Conservation (phyloP, 1,140 invertebrate genomes). For the Coenobita brevimanus region DNA sequence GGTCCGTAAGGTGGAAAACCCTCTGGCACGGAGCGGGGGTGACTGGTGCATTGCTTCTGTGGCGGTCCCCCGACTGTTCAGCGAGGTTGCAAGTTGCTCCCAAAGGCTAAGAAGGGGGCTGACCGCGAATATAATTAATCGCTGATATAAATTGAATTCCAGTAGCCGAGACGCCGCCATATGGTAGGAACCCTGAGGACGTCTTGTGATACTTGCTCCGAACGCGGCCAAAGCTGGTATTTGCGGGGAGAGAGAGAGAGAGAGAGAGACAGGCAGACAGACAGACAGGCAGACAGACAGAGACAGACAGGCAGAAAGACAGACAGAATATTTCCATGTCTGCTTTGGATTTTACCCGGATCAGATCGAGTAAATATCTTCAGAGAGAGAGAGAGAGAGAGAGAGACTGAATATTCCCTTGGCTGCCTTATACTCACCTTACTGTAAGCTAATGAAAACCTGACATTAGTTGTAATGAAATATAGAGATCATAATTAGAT, state of each 20-base stretch:
- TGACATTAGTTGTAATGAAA: too few relatives aligned
- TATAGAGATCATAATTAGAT: too few relatives aligned
- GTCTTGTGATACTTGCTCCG: conserved; percentile 3
- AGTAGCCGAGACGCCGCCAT: conserved; percentile 54
- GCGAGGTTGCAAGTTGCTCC: conserved; percentile 50
- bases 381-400: too few relatives aligned
- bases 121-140: conserved; percentile 66
- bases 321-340: too few relatives aligned
- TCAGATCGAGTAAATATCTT: too few relatives aligned
- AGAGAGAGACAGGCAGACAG: too few relatives aligned
- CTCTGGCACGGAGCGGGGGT: neutral
- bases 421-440: too few relatives aligned
- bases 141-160: conserved; percentile 68
- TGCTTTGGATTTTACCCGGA: too few relatives aligned
- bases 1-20: conserved; percentile 13
- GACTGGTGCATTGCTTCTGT: conserved; percentile 58
- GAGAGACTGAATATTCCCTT: too few relatives aligned
- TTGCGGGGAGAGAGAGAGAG: neutral
- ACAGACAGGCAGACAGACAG: too few relatives aligned
- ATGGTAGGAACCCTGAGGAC: conserved; percentile 15
- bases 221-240: neutral
- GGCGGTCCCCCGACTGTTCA: conserved; percentile 16
- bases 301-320: too few relatives aligned
- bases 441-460: too few relatives aligned
- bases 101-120: conserved; percentile 59